phyloP scores from a whole-genome alignment of 1,140 invertebrate genomes.

The Eupristina koningsbergeri region DNA sequence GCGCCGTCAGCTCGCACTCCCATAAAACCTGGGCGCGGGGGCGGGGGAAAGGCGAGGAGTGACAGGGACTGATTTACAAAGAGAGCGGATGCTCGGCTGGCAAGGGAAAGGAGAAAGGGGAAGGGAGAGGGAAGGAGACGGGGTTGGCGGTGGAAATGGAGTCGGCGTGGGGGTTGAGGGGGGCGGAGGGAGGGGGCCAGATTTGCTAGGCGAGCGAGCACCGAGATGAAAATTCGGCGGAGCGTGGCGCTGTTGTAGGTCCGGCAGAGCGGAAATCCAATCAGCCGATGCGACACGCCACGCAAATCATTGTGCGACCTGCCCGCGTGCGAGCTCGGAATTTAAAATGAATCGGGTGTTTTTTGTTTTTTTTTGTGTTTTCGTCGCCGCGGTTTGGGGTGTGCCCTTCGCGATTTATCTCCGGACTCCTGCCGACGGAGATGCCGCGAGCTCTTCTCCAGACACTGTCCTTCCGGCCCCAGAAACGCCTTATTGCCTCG shows the following conservation, averaged over 20 bases:
- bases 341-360: neutral
- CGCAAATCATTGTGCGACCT: neutral
- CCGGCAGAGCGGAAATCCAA: constrained; percentile 31
- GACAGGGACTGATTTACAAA: neutral
- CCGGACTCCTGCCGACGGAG: too few relatives aligned
- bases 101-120: too few relatives aligned
- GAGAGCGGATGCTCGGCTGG: neutral
- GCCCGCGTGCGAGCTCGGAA: neutral
- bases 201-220: constrained; percentile 10
- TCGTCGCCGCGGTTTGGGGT: neutral
- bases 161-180: too few relatives aligned
- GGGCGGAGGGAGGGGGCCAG: neutral
- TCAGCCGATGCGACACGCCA: neutral
- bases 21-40: too few relatives aligned
- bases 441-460: too few relatives aligned
- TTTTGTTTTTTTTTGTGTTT: too few relatives aligned
- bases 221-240: constrained; percentile 21
- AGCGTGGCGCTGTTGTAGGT: neutral
- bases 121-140: neutral
- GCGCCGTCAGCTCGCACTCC: too few relatives aligned
- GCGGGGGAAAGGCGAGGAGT: neutral
- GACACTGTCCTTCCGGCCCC: neutral
- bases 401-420: too few relatives aligned
- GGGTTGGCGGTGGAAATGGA: neutral
- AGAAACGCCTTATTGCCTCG: too few relatives aligned